Percentiles rank a stretch among this genome's conserved stretches.
These are phyloP conservation scores for Drosophila kambysellisi DNA, from an alignment of 2,888 invertebrate genomes.

Conservation along the genomic window DNA sequence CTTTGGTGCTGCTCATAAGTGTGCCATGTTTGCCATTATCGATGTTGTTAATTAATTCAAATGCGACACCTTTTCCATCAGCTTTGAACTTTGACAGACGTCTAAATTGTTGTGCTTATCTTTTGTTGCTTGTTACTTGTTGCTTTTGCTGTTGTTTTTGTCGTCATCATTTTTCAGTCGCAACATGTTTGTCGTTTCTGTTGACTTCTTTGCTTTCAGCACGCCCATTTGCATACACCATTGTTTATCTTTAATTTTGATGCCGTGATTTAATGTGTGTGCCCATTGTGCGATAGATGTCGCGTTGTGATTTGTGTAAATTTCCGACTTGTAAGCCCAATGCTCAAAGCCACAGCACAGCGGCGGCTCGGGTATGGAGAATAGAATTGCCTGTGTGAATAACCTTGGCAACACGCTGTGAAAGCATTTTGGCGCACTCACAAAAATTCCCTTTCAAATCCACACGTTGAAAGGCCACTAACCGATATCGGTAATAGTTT, in stretches of 20 bases:
- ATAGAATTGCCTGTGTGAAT: slow-evolving; percentile 57
- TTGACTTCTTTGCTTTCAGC: slow-evolving; percentile 41
- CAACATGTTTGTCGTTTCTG: slow-evolving; percentile 31
- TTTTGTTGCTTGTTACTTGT: slow-evolving; percentile 29
- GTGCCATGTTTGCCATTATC: slow-evolving; percentile 50
- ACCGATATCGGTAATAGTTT: slow-evolving; percentile 23
- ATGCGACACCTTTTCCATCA: slow-evolving; percentile 64
- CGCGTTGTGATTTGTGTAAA: slow-evolving; percentile 63
- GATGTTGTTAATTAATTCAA: slow-evolving; percentile 69
- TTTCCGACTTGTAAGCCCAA: slow-evolving; percentile 61
- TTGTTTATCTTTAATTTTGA: slow-evolving; percentile 51
- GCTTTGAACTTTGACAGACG: slow-evolving; percentile 55
- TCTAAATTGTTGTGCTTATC: slow-evolving; percentile 35
- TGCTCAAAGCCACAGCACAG: not conserved
- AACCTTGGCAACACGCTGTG: slow-evolving; percentile 58
- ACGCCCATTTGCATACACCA: slow-evolving; percentile 62
- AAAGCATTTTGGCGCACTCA: slow-evolving; percentile 33
- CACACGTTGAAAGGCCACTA: slow-evolving; percentile 31
- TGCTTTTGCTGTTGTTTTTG: slow-evolving; percentile 14
- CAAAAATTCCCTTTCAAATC: slow-evolving; percentile 44
- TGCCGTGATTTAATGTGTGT: slow-evolving; percentile 49
- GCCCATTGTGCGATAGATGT: slow-evolving; percentile 38
- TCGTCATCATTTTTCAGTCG: slow-evolving; percentile 31
- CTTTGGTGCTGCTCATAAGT: slow-evolving; percentile 37
- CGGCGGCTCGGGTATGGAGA: slow-evolving; percentile 28